Base-by-base conservation (phyloP, 1,140 invertebrate species). In the Drosophila simulans region DNA sequence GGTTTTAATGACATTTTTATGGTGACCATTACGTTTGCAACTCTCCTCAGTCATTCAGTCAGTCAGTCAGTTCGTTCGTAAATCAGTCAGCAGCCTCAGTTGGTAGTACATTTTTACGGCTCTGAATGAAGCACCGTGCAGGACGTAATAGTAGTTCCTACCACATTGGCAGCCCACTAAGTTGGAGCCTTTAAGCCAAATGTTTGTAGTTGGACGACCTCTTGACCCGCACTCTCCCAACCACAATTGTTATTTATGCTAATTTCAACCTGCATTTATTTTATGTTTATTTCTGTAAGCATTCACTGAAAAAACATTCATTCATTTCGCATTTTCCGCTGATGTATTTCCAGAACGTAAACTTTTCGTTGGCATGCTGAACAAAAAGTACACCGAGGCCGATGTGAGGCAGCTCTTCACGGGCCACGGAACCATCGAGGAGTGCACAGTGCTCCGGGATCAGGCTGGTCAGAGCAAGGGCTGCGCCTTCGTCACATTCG, bases 331-430 rank as follows among this genome's bases (percentile, higher is more conserved):
- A 43, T 77, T 60, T 75, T 63, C 62, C 72, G 20, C 56, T 86
- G 39, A 79, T 91, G 79, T 93, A 92, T 84, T 97, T 97, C 45
- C 95, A 99, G 98, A 99, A 93, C 95, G 98, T 79, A 99, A 99
- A 93, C 94, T 99, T 73, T 99, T 99, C 93, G 97, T 99, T 76
- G 99, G 99, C n/a, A 99, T 99, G 99, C 94, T 99, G 74, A 98
- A 98, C 90, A 99, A 99, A 93, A 98, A 99, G 92, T 96, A 97
- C 88, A 97, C 95, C 52, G 99, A 99, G 93, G 98, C 98, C 88
- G 98, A 99, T 93, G 98, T 99, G 20, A 94, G 98, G 71, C 95
- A 96, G 75, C 95, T 99, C 93, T 99, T 99, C 92, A 95, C 96
- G 62, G 95, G 96, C 35, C 99, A 97, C 92, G 99, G 99, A 37